Evolutionary conservation across 37 sponge, comb jelly and placozoan genomes (phyloP), one percentile per base, ranked within the genome.

Genomic region (Chondrilla cf. caribensis): DNA sequence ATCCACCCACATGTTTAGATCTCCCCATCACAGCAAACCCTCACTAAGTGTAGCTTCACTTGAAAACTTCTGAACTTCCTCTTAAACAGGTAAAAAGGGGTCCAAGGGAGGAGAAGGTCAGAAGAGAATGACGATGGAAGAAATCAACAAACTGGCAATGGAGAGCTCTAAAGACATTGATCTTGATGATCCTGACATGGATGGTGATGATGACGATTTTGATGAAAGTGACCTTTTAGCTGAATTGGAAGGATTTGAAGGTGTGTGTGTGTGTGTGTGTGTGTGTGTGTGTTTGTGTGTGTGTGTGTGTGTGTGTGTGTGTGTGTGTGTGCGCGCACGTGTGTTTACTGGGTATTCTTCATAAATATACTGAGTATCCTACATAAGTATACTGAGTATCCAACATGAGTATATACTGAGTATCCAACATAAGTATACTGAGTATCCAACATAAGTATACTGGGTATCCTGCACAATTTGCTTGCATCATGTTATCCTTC

Each of bases 211-310:
- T 79, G 86, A 79, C 17, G 85, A 84, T 29, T 37, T 77, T 33
- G 80, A 79, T 42, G 86, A 85, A 7, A 65, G 58, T 66, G 80
- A 58, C 1, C 80, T 85, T 25, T 38, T 85, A 58, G 55, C 86
- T 25, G 86, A 85, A 60, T 35, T 85, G 39, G 71, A 79, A 7
- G 86, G 54, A 42, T 24, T 65, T 17, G 44, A 40, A 60, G 81
- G 65, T 79, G n/a, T 57, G 78, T 77, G 51, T 77, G 78, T 40
- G 22, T 22, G 64, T 22, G 64, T 62, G 64, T 28, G 36, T 28
- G 38, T 71, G 73, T 71, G 78, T 77, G 54, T 43, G 54, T 77
- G 47, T 25, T 44, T 77, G 54, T 44, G 51, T 77, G 78, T 77
- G 51, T 42, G 54, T 77, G 54, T 39, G 29, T 77, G 51, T 77